A percentile compares a stretch with the other conserved stretches of the same genome.
Conservation (phyloP, 2,113 vertebrate species). For the Peromyscus californicus region DNA sequence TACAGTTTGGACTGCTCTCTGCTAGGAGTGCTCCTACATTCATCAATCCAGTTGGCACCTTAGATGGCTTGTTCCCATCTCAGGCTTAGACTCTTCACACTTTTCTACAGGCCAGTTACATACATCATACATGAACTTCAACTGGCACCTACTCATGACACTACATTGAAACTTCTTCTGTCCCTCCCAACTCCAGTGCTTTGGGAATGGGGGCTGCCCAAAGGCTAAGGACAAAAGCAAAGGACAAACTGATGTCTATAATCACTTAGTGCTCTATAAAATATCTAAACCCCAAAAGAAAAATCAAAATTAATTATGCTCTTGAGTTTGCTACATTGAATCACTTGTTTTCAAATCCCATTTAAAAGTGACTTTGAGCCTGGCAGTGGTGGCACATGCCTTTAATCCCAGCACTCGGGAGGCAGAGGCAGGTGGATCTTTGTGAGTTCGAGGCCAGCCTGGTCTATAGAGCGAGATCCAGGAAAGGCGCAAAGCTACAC, state of each 20-base stretch:
- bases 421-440: too few relatives aligned
- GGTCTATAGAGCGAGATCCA: too few relatives aligned
- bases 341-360: not conserved
- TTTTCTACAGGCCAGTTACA: not conserved
- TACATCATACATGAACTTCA: too few relatives aligned
- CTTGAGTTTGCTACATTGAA: not conserved
- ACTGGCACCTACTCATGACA: not conserved
- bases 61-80: too few relatives aligned
- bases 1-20: not conserved
- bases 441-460: too few relatives aligned
- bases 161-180: not conserved
- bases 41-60: not conserved
- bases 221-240: not conserved
- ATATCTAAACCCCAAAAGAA: not conserved
- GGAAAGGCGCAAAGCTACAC: too few relatives aligned
- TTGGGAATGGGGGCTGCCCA: too few relatives aligned
- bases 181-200: not conserved
- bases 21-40: accelerated
- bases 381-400: too few relatives aligned
- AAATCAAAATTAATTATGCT: not conserved
- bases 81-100: not conserved
- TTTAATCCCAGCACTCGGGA: too few relatives aligned
- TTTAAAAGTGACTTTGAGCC: slow-evolving; percentile 40
- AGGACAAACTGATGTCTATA: not conserved
- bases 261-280: not conserved